A percentile compares a stretch with the other conserved stretches of the same genome.
phyloP scores from a whole-genome alignment of 2,888 invertebrate species.

The Pammene fasciana region DNA sequence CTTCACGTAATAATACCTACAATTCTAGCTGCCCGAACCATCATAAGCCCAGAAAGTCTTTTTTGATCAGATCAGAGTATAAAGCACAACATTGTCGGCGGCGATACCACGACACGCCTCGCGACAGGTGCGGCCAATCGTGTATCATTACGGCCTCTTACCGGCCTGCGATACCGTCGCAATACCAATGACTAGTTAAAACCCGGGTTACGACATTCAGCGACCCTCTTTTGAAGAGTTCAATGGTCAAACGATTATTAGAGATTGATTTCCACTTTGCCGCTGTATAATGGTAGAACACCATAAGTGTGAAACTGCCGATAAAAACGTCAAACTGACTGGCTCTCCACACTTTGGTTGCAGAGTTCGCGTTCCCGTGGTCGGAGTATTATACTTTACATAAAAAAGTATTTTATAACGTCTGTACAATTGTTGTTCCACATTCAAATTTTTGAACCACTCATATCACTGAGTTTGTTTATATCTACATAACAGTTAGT shows the following conservation, averaged over 20 bases:
- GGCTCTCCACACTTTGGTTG: too few species aligned
- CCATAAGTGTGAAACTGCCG: too few species aligned
- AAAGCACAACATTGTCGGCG: neutral
- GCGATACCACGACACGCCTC: conserved; percentile 7
- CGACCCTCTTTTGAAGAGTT: conserved; percentile 25
- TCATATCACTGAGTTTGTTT: neutral
- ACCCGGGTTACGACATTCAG: conserved; percentile 20
- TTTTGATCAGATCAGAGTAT: conserved; percentile 1
- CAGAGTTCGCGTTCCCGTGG: too few species aligned
- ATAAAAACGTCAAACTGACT: too few species aligned
- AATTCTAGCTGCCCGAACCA: too few species aligned
- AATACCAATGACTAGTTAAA: conserved; percentile 29
- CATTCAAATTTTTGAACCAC: too few species aligned
- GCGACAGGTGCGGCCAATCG: conserved; percentile 14
- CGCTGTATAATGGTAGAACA: neutral
- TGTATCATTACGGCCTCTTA: conserved; percentile 11
- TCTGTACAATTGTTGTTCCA: too few species aligned
- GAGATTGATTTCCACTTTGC: neutral
- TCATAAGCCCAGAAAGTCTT: too few species aligned
- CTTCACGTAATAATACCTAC: too few species aligned
- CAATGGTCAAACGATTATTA: conserved; percentile 27
- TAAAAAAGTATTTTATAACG: too few species aligned
- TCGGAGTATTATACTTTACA: too few species aligned
- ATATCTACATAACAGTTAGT: neutral
- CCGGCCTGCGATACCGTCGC: conserved; percentile 16